Conservation (phyloP, 2,888 invertebrate species). For the Camponotus fellah region DNA sequence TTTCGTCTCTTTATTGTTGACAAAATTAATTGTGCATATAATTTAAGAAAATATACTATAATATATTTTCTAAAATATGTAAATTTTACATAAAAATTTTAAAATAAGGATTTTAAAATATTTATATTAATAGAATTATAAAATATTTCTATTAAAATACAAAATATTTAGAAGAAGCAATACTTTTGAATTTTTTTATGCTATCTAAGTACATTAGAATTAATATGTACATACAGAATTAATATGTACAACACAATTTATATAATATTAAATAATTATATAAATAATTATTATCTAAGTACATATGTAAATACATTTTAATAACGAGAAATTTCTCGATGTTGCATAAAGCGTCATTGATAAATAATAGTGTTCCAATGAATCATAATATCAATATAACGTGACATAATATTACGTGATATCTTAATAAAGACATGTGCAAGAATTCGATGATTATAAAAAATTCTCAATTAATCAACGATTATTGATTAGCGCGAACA, state of each 20-base stretch:
- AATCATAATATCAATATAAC: conserved; percentile 23
- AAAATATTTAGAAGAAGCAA: neutral
- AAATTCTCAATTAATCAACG: conserved; percentile 44
- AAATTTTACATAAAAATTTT: neutral
- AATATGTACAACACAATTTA: neutral
- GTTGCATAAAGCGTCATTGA: conserved; percentile 15
- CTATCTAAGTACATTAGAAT: neutral
- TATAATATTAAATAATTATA: neutral
- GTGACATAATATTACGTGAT: conserved; percentile 54
- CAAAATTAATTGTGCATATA: neutral
- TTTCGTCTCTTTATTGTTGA: neutral
- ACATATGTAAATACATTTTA: neutral
- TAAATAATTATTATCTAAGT: no score
- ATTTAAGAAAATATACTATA: neutral
- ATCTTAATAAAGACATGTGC: conserved; percentile 62
- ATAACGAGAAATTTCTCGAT: neutral
- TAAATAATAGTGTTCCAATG: conserved; percentile 11
- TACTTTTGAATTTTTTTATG: neutral
- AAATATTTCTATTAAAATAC: neutral
- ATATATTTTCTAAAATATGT: neutral
- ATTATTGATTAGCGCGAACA: conserved; percentile 20
- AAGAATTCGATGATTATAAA: conserved; percentile 65
- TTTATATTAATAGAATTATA: neutral
- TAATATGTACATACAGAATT: no score
- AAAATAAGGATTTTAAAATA: neutral